Evolutionary conservation across 2,797 vertebrate species (phyloP).

Genomic region (Chrysocyon brachyurus): DNA sequence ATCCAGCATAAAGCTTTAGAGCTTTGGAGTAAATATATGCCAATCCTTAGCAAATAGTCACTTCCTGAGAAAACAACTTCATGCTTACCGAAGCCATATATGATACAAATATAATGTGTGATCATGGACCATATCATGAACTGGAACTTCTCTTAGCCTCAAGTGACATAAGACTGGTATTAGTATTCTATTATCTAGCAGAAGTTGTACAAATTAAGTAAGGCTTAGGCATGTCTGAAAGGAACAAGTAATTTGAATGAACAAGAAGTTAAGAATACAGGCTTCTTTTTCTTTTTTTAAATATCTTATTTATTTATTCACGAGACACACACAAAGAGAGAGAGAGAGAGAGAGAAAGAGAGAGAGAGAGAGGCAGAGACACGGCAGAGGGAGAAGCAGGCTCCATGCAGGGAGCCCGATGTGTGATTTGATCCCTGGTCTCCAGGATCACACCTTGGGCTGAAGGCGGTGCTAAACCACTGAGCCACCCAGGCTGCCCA

Average conservation of each 20-base stretch:
- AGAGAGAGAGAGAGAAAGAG: too few species aligned
- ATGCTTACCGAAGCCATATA: neutral
- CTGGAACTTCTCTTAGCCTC: neutral
- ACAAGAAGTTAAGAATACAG: neutral
- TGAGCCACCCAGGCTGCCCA: neutral
- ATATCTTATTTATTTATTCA: too few species aligned
- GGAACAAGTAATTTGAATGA: neutral
- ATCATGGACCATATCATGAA: neutral
- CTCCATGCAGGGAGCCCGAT: too few species aligned
- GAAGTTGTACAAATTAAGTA: neutral
- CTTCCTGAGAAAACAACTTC: neutral
- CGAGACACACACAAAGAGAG: too few species aligned
- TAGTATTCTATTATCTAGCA: neutral
- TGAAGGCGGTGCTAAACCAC: too few species aligned
- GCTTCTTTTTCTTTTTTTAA: neutral
- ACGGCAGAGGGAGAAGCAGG: too few species aligned
- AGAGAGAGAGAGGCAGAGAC: too few species aligned
- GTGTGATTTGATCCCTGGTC: too few species aligned
- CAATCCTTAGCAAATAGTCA: neutral
- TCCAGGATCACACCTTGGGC: too few species aligned
- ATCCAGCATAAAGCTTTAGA: neutral
- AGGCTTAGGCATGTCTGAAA: neutral
- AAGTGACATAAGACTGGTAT: neutral
- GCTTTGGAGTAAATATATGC: neutral
- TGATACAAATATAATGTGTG: neutral